Conservation (phyloP, 2,113 vertebrate genomes). For the Xiphophorus maculatus region DNA sequence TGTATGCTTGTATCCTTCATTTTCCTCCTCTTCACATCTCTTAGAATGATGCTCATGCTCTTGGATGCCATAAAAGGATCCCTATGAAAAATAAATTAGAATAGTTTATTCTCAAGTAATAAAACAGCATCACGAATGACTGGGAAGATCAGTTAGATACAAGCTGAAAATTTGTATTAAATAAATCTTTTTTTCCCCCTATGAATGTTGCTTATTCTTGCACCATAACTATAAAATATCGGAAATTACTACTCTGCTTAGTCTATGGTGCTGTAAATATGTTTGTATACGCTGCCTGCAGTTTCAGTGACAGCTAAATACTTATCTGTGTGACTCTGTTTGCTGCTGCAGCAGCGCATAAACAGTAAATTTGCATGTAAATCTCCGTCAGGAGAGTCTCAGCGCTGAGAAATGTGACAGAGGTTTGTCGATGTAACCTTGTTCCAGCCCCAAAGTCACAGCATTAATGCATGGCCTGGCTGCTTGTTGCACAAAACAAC, state of each 20-base stretch:
- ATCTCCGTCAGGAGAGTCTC: conserved; percentile 22
- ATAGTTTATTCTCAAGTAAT: not conserved
- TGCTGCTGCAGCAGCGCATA: not conserved
- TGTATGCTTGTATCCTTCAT: not conserved
- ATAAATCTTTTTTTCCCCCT: not conserved
- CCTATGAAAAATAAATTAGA: not conserved
- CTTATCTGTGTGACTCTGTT: not conserved
- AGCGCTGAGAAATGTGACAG: conserved; percentile 30
- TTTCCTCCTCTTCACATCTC: not conserved
- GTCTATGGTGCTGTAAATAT: conserved; percentile 26
- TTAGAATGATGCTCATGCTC: not conserved
- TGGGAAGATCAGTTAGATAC: not conserved
- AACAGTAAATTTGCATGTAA: conserved; percentile 13
- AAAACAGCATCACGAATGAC: not conserved
- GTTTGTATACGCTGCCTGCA: not conserved
- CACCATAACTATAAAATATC: conserved; percentile 4
- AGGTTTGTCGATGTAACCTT: conserved; percentile 32
- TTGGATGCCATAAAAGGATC: not conserved
- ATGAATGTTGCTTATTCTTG: not conserved
- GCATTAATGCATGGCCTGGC: conserved; percentile 26
- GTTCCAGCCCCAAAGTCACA: conserved; percentile 42
- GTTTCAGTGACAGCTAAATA: not conserved
- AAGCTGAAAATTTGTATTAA: not conserved
- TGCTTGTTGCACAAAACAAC: conserved; percentile 37
- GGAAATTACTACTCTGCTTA: conserved; percentile 23